These are phyloP conservation scores for Protonibea diacanthus DNA, from an alignment of 2,797 vertebrate species.

Conservation along the genomic window DNA sequence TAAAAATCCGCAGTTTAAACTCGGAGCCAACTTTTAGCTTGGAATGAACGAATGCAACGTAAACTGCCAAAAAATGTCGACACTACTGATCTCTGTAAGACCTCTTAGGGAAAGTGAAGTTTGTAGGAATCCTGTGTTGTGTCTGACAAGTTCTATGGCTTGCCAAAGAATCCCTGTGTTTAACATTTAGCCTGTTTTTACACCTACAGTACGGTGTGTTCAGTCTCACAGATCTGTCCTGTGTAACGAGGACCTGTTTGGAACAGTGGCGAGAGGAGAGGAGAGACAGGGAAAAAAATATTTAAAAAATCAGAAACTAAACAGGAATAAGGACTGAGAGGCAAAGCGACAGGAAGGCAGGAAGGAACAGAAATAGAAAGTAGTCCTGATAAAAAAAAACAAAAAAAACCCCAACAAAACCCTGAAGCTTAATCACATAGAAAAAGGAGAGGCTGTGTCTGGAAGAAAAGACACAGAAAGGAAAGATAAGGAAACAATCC, in stretches of 20 bases:
- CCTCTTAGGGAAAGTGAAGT: slow-evolving; percentile 26
- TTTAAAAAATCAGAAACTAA: slow-evolving; percentile 29
- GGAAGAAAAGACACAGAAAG: slow-evolving; percentile 27
- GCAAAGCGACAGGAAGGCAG: slow-evolving; percentile 26
- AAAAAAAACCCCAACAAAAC: slow-evolving; percentile 8
- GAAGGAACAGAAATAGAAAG: slow-evolving; percentile 52
- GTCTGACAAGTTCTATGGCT: slow-evolving; percentile 34
- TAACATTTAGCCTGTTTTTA: slow-evolving; percentile 52
- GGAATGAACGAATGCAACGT: slow-evolving; percentile 45
- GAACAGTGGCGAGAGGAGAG: slow-evolving; percentile 49
- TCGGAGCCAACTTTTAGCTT: slow-evolving; percentile 1
- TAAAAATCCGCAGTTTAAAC: slow-evolving; percentile 24
- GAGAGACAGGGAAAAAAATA: not conserved
- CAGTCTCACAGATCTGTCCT: slow-evolving; percentile 56
- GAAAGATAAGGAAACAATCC: slow-evolving; percentile 23
- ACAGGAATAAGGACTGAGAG: slow-evolving; percentile 42
- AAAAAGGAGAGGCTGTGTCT: slow-evolving; percentile 16
- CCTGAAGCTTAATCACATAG: slow-evolving; percentile 44
- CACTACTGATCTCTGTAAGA: slow-evolving; percentile 20
- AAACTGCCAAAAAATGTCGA: slow-evolving; percentile 32
- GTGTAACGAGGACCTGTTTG: slow-evolving; percentile 37
- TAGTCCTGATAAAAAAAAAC: slow-evolving; percentile 21
- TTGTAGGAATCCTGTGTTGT: slow-evolving; percentile 37
- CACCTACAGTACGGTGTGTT: slow-evolving; percentile 41
- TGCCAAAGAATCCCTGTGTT: slow-evolving; percentile 52